These are phyloP conservation scores for Toxostoma redivivum DNA, from an alignment of 2,113 vertebrate species.

Conservation along the genomic window DNA sequence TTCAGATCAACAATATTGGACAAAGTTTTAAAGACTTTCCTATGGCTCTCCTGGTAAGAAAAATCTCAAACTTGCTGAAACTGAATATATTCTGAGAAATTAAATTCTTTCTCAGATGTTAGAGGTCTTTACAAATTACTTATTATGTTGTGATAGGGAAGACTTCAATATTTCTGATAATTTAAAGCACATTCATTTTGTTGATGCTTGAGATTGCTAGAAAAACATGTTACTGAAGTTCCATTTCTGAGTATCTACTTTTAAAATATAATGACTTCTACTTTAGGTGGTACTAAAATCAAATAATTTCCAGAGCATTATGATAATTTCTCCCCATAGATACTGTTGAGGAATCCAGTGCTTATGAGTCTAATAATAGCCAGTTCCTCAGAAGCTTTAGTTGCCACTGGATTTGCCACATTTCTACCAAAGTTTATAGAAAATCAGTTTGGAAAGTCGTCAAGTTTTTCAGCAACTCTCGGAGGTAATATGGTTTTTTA, in stretches of 20 bases:
- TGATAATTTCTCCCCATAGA: constrained; percentile 32
- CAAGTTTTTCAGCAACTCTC: constrained; percentile 77
- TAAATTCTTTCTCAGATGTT: background rate
- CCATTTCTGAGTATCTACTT: background rate
- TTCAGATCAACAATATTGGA: constrained; percentile 60
- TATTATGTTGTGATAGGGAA: background rate
- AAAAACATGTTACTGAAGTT: background rate
- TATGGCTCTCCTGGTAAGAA: constrained; percentile 71
- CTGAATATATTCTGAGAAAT: background rate
- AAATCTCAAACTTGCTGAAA: background rate
- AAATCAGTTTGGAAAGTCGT: constrained; percentile 76
- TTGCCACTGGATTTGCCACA: constrained; percentile 79
- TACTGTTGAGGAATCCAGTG: constrained; percentile 77
- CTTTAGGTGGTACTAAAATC: background rate
- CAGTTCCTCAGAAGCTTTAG: constrained; percentile 72
- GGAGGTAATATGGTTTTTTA: constrained; percentile 68
- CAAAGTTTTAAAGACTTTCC: constrained; percentile 75
- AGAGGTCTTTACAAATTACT: background rate
- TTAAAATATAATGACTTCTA: background rate
- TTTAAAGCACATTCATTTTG: background rate
- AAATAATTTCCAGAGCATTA: background rate
- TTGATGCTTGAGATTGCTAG: background rate
- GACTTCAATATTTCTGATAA: background rate
- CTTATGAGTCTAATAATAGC: constrained; percentile 75
- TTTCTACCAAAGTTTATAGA: constrained; percentile 84